Percentiles rank a stretch among this genome's conserved stretches.
These are phyloP conservation scores for Ictidomys tridecemlineatus DNA, from an alignment of 2,113 vertebrate species.

Conservation along the genomic window DNA sequence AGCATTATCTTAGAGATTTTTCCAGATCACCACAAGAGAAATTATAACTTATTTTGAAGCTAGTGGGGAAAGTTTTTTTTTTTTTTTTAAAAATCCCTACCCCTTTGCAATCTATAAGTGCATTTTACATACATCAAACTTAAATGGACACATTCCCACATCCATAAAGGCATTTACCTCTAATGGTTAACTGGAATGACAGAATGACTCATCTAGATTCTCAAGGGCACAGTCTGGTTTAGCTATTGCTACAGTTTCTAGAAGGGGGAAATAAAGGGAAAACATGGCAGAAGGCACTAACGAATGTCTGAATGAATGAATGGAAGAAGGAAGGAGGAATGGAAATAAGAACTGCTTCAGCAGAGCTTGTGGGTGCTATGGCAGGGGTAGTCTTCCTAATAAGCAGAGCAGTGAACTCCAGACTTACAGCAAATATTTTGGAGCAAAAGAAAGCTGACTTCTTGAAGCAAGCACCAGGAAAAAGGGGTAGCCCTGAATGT, in stretches of 20 bases:
- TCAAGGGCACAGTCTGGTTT: background rate
- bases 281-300: background rate
- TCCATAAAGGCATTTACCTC: background rate
- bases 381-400: background rate
- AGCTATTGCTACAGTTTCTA: slow-evolving; percentile 1
- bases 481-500: background rate
- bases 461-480: background rate
- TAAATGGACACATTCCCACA: background rate
- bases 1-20: slow-evolving; percentile 19
- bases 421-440: background rate
- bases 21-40: background rate
- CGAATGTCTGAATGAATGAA: background rate
- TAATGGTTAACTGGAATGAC: background rate
- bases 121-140: background rate
- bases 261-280: background rate
- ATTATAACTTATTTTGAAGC: slow-evolving; percentile 21
- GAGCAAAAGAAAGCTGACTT: background rate
- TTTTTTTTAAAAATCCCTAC: background rate
- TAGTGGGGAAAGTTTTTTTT: slow-evolving; percentile 2
- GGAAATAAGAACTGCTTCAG: background rate
- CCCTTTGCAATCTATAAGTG: background rate
- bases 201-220: background rate
- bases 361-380: background rate
- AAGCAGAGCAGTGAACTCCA: background rate
- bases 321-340: background rate